Conservation (phyloP, 2,797 vertebrate genomes). For the Balearica regulorum region DNA sequence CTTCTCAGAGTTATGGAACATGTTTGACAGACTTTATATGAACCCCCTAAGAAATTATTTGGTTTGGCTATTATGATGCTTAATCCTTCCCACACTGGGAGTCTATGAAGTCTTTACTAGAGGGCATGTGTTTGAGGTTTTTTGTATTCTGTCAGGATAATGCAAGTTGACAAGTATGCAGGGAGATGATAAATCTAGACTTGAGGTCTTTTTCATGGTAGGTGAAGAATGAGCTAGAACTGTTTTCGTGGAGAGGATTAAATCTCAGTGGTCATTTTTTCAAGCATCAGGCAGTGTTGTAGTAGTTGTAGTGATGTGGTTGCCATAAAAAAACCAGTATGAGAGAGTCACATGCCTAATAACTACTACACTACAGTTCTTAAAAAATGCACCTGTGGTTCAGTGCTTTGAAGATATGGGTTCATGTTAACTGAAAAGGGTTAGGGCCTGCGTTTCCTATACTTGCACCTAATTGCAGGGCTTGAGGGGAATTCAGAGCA, state of each 20-base stretch:
- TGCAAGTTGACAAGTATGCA: background rate
- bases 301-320: background rate
- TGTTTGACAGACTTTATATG: background rate
- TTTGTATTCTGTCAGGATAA: conserved; percentile 1
- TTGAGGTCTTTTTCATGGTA: conserved; percentile 17
- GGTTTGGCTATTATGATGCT: background rate
- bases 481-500: background rate
- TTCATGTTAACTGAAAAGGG: background rate
- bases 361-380: background rate
- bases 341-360: background rate
- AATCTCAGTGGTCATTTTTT: conserved; percentile 12
- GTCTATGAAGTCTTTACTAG: background rate
- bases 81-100: background rate
- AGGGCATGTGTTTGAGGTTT: background rate
- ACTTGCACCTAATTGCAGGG: background rate
- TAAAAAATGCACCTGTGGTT: background rate
- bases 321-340: background rate
- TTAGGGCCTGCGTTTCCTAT: background rate
- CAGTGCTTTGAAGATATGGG: background rate
- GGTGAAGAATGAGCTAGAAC: conserved; percentile 12
- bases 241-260: background rate
- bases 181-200: conserved; percentile 16
- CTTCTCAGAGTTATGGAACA: conserved; percentile 1
- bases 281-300: background rate
- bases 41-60: background rate